Evolutionary conservation across 2,113 vertebrate species (phyloP).

Genomic region (Callipepla californica): DNA sequence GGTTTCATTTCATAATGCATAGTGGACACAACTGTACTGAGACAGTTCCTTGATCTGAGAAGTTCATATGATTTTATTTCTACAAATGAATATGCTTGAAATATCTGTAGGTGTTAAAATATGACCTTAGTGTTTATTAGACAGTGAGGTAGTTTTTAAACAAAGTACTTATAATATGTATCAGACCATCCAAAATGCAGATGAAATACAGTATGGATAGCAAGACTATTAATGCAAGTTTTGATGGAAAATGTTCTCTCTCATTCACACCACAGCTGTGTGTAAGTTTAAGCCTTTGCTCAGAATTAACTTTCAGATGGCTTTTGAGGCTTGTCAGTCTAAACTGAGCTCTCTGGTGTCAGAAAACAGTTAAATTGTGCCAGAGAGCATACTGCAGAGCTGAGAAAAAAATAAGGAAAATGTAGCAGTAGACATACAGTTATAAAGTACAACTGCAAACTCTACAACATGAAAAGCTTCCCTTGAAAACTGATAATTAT

Average conservation of each 20-base stretch:
- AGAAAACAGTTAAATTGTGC: background rate
- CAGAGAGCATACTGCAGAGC: background rate
- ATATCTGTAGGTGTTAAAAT: background rate
- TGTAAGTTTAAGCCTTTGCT: background rate
- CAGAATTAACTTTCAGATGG: background rate
- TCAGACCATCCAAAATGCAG: background rate
- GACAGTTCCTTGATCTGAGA: background rate
- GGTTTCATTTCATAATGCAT: background rate
- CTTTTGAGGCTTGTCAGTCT: background rate
- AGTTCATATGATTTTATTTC: background rate
- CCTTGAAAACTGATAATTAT: background rate
- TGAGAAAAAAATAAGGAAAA: background rate
- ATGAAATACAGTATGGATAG: background rate
- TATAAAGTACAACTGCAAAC: background rate
- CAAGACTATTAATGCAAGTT: background rate
- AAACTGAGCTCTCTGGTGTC: background rate
- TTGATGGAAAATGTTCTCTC: background rate
- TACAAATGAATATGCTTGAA: background rate
- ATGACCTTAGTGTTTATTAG: background rate
- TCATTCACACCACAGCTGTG: background rate
- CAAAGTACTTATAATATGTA: background rate
- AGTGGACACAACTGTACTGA: background rate
- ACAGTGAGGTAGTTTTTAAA: background rate
- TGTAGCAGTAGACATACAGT: background rate
- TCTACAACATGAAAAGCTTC: background rate